A percentile compares a stretch with the other conserved stretches of the same genome.
Conservation (phyloP, 1,140 invertebrate genomes). For the Saxidomus purpurata region DNA sequence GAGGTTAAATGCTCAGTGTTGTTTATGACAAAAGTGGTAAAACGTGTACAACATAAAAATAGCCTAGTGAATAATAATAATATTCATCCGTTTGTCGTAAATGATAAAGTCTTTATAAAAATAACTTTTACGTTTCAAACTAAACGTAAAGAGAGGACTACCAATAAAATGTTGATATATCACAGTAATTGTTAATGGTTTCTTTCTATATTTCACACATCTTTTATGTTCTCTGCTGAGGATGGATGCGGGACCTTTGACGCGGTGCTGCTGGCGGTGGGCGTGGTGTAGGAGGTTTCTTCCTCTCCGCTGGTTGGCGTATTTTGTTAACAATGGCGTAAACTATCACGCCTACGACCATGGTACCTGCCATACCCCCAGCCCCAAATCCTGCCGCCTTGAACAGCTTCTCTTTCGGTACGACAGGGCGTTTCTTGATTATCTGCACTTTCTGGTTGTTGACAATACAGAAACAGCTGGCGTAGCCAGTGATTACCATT, state of each 20-base stretch:
- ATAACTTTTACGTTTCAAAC: too few species aligned
- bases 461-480: slow-evolving; percentile 26
- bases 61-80: too few species aligned
- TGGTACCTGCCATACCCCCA: slow-evolving; percentile 33
- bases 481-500: slow-evolving; percentile 9
- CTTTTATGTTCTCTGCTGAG: neutral
- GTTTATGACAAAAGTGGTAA: too few species aligned
- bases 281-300: slow-evolving; percentile 5
- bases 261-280: neutral
- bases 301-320: neutral
- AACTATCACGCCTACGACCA: neutral
- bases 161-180: too few species aligned
- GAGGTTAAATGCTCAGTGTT: too few species aligned
- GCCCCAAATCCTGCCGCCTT: slow-evolving; percentile 40
- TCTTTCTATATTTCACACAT: too few species aligned
- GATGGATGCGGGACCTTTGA: neutral
- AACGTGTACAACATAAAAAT: too few species aligned
- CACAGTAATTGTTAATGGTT: neutral
- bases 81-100: too few species aligned
- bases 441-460: slow-evolving; percentile 22
- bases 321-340: neutral
- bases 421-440: slow-evolving; percentile 26
- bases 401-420: neutral
- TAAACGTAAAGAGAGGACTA: too few species aligned
- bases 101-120: too few species aligned